These are phyloP conservation scores for Beroe forskalii DNA, from an alignment of 37 sponge, comb jelly and placozoan genomes.

Conservation along the genomic window DNA sequence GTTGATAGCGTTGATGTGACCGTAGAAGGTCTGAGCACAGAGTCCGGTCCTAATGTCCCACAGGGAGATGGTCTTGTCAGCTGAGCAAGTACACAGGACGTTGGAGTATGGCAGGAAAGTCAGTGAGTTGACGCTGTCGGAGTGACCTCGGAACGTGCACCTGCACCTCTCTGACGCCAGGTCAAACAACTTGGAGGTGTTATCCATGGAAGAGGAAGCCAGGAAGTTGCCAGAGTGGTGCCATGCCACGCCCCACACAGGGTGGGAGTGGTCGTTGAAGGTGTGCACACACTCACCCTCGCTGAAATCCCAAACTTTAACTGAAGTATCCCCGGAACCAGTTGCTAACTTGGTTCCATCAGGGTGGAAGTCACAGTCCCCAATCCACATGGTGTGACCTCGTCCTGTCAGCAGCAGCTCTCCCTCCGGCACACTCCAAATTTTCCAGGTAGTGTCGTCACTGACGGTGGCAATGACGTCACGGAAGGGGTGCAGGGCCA, in stretches of 20 bases:
- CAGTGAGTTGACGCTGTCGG: conserved; percentile 85
- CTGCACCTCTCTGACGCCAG: conserved; percentile 71
- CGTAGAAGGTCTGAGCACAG: conserved; percentile 88
- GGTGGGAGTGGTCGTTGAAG: conserved; percentile 82
- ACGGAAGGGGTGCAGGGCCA: conserved; percentile 76
- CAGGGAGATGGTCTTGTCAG: conserved; percentile 92
- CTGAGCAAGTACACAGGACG: conserved; percentile 76
- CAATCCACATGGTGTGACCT: conserved; percentile 91
- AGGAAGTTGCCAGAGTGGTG: conserved; percentile 78
- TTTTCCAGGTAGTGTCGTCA: conserved; percentile 92
- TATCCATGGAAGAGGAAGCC: conserved; percentile 85
- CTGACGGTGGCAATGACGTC: conserved; percentile 79
- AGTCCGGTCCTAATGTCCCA: conserved; percentile 94
- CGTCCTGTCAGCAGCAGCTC: conserved; percentile 82
- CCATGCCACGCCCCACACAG: conserved; percentile 88
- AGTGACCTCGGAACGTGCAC: conserved; percentile 84
- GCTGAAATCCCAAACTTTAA: conserved; percentile 87
- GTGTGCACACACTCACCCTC: conserved; percentile 71
- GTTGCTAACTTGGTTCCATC: conserved; percentile 77
- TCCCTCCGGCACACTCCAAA: conserved; percentile 82
- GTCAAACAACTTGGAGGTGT: conserved; percentile 82
- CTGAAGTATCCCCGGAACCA: conserved; percentile 84
- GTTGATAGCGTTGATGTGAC: conserved; percentile 87
- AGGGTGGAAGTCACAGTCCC: conserved; percentile 72
- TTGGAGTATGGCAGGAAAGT: conserved; percentile 82